Conservation (phyloP, 2,797 vertebrate species). For the Scolopax rusticola region DNA sequence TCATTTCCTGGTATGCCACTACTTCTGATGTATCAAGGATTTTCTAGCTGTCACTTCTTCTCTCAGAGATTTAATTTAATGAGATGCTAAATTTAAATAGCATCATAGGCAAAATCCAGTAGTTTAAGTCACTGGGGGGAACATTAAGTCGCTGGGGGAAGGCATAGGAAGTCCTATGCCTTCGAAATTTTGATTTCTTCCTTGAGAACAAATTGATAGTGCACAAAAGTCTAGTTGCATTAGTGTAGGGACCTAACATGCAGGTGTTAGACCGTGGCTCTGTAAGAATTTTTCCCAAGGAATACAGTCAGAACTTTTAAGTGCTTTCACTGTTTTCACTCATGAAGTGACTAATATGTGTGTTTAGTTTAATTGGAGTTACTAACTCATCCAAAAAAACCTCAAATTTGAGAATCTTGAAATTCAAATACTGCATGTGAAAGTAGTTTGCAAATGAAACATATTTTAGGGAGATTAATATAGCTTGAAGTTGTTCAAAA, state of each 20-base stretch:
- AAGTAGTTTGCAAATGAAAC: neutral
- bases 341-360: neutral
- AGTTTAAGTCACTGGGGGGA: constrained; percentile 2
- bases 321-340: neutral
- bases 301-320: neutral
- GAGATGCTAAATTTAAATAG: constrained; percentile 20
- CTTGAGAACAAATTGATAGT: constrained; percentile 2
- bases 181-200: constrained; percentile 33
- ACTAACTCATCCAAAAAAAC: neutral
- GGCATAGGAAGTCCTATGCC: neutral
- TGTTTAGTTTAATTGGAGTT: neutral
- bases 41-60: neutral
- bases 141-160: neutral
- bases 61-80: constrained; percentile 42
- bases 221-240: neutral
- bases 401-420: neutral
- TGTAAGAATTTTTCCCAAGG: neutral
- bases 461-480: neutral
- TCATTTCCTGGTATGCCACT: neutral
- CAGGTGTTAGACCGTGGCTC: neutral
- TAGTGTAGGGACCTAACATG: neutral
- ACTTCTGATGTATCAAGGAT: neutral
- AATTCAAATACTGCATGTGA: neutral
- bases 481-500: neutral
- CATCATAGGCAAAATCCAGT: neutral